These are phyloP conservation scores for Carabus problematicus DNA, from an alignment of 2,888 invertebrate genomes.

Conservation along the genomic window DNA sequence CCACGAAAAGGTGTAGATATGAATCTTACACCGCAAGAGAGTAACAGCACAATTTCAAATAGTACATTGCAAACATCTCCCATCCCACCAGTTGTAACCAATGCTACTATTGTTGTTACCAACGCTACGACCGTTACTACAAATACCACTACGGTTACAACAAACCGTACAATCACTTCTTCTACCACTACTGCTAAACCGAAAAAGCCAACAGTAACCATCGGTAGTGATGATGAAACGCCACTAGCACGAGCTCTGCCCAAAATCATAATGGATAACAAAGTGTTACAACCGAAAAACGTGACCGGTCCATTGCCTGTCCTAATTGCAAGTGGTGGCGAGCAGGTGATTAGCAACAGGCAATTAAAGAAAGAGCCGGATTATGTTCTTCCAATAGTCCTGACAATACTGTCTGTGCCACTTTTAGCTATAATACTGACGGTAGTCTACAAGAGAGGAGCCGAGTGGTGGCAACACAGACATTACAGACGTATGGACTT, in stretches of 20 bases:
- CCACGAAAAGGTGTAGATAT: conserved; percentile 52
- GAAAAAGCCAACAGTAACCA: conserved; percentile 63
- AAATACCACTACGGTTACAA: conserved; percentile 45
- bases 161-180: conserved; percentile 40
- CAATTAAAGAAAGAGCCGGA: conserved; percentile 59
- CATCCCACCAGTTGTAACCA: conserved; percentile 31
- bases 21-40: conserved; percentile 35
- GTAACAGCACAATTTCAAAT: conserved; percentile 32
- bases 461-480: conserved; percentile 84
- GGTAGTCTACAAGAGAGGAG: conserved; percentile 72
- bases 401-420: conserved; percentile 76
- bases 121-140: conserved; percentile 42
- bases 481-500: conserved; percentile 90
- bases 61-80: background rate
- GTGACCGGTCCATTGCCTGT: conserved; percentile 8
- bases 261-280: conserved; percentile 29
- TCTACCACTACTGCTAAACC: conserved; percentile 52
- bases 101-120: conserved; percentile 46
- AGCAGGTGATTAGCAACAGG: conserved; percentile 46
- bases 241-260: conserved; percentile 37
- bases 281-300: conserved; percentile 22
- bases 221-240: conserved; percentile 57
- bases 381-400: conserved; percentile 77
- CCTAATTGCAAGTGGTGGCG: conserved; percentile 49
- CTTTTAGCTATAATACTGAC: conserved; percentile 73